A percentile compares a stretch with the other conserved stretches of the same genome.
These are phyloP conservation scores for Syngnathoides biaculeatus DNA, from an alignment of 2,113 vertebrate species.

Conservation along the genomic window DNA sequence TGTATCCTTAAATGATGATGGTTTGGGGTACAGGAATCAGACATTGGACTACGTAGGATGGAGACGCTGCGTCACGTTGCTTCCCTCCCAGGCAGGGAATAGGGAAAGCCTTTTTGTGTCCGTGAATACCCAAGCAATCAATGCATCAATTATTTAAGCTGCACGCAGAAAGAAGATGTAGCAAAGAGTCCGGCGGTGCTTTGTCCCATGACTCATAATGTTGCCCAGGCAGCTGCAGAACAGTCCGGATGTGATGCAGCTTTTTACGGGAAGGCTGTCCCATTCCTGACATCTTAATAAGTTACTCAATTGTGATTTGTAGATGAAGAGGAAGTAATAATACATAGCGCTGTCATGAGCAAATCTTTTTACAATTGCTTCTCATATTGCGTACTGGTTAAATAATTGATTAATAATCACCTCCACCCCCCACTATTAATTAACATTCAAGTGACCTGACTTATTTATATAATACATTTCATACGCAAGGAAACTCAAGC, in stretches of 20 bases:
- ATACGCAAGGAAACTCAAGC: no score
- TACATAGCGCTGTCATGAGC: no score
- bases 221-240: slow-evolving; percentile 38
- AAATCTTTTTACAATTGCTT: no score
- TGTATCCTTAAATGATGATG: neutral
- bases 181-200: slow-evolving; percentile 51
- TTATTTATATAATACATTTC: no score
- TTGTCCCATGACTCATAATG: slow-evolving; percentile 54
- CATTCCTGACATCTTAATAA: neutral
- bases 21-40: slow-evolving; percentile 26
- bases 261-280: slow-evolving; percentile 19
- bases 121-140: slow-evolving; percentile 65
- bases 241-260: slow-evolving; percentile 41
- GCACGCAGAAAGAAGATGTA: slow-evolving; percentile 53
- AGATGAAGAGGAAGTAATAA: slow-evolving; percentile 9
- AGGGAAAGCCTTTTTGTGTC: slow-evolving; percentile 71
- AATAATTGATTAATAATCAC: no score
- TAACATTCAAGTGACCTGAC: no score
- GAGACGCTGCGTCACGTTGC: slow-evolving; percentile 16
- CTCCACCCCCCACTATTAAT: no score
- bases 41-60: slow-evolving; percentile 29
- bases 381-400: no score
- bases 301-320: slow-evolving; percentile 33
- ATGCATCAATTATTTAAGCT: slow-evolving; percentile 70
- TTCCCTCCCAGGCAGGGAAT: slow-evolving; percentile 48